Conservation (phyloP, 2,797 vertebrate species). For the Enteromius mattozi region DNA sequence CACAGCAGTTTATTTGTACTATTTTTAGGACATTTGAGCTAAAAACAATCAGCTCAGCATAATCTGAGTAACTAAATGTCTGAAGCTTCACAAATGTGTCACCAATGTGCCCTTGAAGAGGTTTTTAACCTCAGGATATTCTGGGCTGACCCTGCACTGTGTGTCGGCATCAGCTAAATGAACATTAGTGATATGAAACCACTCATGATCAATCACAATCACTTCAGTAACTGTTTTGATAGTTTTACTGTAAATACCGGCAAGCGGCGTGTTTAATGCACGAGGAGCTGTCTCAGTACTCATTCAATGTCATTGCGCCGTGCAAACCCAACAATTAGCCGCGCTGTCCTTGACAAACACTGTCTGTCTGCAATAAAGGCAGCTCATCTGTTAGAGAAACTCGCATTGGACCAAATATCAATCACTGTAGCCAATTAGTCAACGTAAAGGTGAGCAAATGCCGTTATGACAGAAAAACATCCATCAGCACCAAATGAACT, state of each 20-base stretch:
- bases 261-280: neutral
- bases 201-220: constrained; percentile 6
- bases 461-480: constrained; percentile 44
- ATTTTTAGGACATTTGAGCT: neutral
- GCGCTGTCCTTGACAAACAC: constrained; percentile 24
- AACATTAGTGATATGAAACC: constrained; percentile 6
- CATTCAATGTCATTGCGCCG: constrained; percentile 4
- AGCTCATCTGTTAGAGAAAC: constrained; percentile 35
- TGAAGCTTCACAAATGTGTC: neutral
- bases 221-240: constrained; percentile 19
- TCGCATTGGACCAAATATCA: constrained; percentile 32
- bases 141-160: neutral
- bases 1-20: neutral
- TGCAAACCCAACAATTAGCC: constrained; percentile 26
- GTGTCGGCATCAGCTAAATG: neutral
- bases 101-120: neutral
- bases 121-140: constrained; percentile 2
- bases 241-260: constrained; percentile 28
- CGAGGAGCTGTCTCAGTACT: constrained; percentile 20
- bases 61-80: neutral
- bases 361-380: constrained; percentile 29
- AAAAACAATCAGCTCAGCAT: neutral
- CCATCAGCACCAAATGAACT: constrained; percentile 48
- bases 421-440: constrained; percentile 42
- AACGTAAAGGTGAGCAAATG: constrained; percentile 30